Evolutionary conservation across 2,888 invertebrate genomes (phyloP), one percentile per base, ranked within the genome.

Genomic region (Hydrotaea diabolus): DNA sequence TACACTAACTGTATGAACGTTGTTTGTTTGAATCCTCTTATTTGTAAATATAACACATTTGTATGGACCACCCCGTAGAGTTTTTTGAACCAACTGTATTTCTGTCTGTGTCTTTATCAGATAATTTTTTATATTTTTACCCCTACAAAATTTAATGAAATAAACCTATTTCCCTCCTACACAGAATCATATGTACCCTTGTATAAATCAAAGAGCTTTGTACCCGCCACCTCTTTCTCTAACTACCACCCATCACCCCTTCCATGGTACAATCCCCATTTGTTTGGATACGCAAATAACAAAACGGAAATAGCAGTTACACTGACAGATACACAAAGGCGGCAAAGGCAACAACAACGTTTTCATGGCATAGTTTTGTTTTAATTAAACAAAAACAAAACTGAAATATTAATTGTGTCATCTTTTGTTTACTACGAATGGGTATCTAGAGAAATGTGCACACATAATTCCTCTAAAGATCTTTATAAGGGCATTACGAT

Each of bases 401-500:
- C 19, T 0, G 5, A 55, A 55, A 19, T 21, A 55, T 21, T 55
- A 55, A 55, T 21, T 55, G 55, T 55, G 55, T 55, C 55, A 55
- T 55, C 55, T 23, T 15, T 53, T 21, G 11, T 55, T 55, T 21
- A 55, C 55, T 19, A 55, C 21, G 11, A 17, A 53, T 4, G 53
- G 21, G 7, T n/a, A 19, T 7, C 21, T 31, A 31, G 31, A 4
- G 2, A 55, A 21, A 55, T 55, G 21, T 0, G 11, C 2, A 53
- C 21, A 11, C 2, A 55, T 55, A 55, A 21, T 55, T 21, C 11
- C 19, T 55, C 21, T 15, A 62, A 39, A 66, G 39, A 8, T 43
- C 66, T 66, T 66, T 66, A 66, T 66, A 66, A 43, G 66, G 62
- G 17, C 39, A 66, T 39, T 19, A 31, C 5, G 62, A 62, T 43